Evolutionary conservation across 2,113 vertebrate genomes (phyloP).

Genomic region (Nyctereutes procyonoides): DNA sequence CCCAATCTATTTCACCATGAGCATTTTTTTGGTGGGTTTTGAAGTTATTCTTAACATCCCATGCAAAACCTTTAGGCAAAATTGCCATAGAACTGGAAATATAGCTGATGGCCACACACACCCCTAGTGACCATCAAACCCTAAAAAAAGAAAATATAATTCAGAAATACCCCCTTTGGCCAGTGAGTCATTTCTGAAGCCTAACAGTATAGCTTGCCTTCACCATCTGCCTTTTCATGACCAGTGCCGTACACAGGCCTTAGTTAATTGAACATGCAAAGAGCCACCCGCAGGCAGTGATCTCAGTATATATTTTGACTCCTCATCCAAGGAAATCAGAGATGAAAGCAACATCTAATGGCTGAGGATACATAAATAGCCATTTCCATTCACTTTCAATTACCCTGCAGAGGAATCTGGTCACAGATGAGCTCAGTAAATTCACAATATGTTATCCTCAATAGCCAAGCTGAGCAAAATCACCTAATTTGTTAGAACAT

Average conservation of each 20-base stretch:
- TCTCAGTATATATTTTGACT: constrained; percentile 42
- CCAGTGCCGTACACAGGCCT: neutral
- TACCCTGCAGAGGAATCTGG: constrained; percentile 49
- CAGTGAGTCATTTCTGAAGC: neutral
- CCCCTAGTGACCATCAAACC: neutral
- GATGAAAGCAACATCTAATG: constrained; percentile 84
- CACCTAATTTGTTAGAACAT: constrained; percentile 62
- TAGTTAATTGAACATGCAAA: constrained; percentile 22
- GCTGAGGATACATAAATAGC: constrained; percentile 68
- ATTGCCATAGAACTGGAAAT: neutral
- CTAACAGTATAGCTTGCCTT: neutral
- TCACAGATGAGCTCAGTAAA: constrained; percentile 47
- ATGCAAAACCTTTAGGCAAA: neutral
- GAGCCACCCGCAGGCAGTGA: neutral
- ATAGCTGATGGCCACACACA: neutral
- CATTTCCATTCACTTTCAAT: constrained; percentile 43
- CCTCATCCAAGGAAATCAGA: constrained; percentile 21
- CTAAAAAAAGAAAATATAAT: neutral
- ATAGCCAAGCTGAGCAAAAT: constrained; percentile 48
- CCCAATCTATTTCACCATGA: neutral
- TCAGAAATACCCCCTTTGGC: neutral
- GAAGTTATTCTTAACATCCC: neutral
- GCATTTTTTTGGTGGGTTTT: neutral
- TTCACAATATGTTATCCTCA: constrained; percentile 54
- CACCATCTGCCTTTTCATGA: neutral